Evolutionary conservation across 2,888 invertebrate species (phyloP), one percentile per base, ranked within the genome.

Genomic region (Tiliacea aurago): DNA sequence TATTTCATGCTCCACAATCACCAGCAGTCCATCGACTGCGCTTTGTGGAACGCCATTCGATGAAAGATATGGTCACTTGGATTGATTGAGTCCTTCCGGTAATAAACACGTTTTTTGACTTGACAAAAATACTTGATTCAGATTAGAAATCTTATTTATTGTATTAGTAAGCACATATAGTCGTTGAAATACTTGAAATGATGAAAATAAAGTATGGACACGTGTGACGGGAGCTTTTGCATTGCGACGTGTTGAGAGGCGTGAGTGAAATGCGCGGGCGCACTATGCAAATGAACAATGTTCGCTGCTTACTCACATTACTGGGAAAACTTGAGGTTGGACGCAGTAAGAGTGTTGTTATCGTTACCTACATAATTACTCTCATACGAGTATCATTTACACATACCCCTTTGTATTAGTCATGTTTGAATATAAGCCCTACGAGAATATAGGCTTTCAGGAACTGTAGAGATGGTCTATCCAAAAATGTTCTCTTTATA

Each of bases 221-320:
- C 56, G 74, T 84, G 71, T 77, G 72, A 61, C 70, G 74, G 81
- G 76, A 83, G 84, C 77, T 86, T 84, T 85, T 84, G 82, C 74
- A 65, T 64, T 68, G 74, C 70, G 83, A 72, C 71, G 73, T 80
- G 76, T 70, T 74, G 61, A 73, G 59, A 77, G 67, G 86, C 86
- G 87, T 87, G 87, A 90, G 88, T 87, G 87, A 90, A 90, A 89
- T 80, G 81, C 70, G 70, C 90, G 73, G 76, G 84, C 80, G 84
- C 85, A 81, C 86, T 83, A 91, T 89, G 89, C 87, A 89, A 90
- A 91, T 91, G 79, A 85, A 78, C 76, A 80, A 77, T 81, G 68
- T 78, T 78, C 83, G 82, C 81, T 78, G 79, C 82, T 86, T 83
- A 77, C 80, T 75, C 69, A 85, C 53, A 70, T 81, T 85, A 76